These are phyloP conservation scores for Cossypha polioptera DNA, from an alignment of 2,797 vertebrate species.

Conservation along the genomic window DNA sequence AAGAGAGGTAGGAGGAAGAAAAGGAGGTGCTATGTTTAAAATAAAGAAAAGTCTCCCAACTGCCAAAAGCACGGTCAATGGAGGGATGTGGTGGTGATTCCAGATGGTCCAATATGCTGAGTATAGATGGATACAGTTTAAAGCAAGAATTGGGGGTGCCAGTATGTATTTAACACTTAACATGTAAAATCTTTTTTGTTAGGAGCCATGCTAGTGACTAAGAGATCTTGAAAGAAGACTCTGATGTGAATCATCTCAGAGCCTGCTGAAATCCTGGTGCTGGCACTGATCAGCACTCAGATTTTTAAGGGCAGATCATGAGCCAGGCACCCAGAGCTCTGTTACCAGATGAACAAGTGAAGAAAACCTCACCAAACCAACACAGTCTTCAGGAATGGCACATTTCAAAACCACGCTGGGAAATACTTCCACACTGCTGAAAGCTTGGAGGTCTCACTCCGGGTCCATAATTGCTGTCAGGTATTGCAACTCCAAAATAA, in stretches of 20 bases:
- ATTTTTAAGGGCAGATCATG: background rate
- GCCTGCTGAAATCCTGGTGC: background rate
- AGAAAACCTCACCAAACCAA: background rate
- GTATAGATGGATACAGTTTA: background rate
- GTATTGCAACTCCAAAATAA: background rate
- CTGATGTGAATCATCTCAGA: background rate
- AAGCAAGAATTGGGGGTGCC: background rate
- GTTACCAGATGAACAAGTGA: background rate
- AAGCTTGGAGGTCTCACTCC: background rate
- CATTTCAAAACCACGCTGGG: background rate
- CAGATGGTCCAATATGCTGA: background rate
- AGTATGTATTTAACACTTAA: background rate
- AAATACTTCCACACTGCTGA: background rate
- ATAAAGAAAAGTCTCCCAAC: background rate
- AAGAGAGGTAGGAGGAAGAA: background rate
- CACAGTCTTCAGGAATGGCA: background rate
- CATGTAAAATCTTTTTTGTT: background rate
- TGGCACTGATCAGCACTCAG: fast-evolving
- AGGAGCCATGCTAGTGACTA: background rate
- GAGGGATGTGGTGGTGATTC: background rate
- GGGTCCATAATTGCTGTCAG: background rate
- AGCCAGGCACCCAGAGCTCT: background rate
- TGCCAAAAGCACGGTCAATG: background rate
- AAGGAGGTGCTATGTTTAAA: background rate
- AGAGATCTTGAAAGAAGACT: background rate